Percentiles rank a stretch among this genome's conserved stretches.
These are phyloP conservation scores for Pedionomus torquatus DNA, from an alignment of 2,113 vertebrate species.

Conservation along the genomic window DNA sequence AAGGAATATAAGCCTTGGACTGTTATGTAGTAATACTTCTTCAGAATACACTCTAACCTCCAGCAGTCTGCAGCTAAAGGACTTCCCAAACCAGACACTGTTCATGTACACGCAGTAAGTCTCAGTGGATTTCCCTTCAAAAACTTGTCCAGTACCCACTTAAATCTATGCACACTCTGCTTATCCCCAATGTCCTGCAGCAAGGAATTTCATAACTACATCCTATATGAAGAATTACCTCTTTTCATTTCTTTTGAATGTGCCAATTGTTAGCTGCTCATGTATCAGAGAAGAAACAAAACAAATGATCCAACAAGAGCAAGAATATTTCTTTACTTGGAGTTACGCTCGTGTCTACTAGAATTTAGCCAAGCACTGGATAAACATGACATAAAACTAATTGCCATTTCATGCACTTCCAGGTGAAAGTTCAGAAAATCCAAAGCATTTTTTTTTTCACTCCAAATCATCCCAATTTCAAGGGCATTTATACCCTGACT, in stretches of 20 bases:
- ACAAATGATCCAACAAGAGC: not conserved
- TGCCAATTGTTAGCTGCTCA: not conserved
- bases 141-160: not conserved
- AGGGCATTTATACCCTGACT: not conserved
- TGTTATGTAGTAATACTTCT: not conserved
- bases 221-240: not conserved
- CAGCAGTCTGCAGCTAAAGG: not conserved
- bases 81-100: not conserved
- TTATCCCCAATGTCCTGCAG: not conserved
- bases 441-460: not conserved
- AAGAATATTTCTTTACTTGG: not conserved
- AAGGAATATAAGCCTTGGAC: not conserved
- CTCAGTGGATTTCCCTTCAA: not conserved
- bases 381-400: not conserved
- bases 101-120: not conserved
- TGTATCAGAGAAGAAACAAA: not conserved
- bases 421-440: slow-evolving; percentile 1
- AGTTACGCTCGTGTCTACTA: not conserved
- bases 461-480: not conserved
- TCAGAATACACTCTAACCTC: not conserved
- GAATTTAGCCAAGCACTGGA: not conserved
- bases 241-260: not conserved
- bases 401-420: not conserved
- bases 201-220: not conserved
- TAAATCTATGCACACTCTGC: not conserved